Conservation (phyloP, 2,113 vertebrate genomes). For the Oncorhynchus tshawytscha region DNA sequence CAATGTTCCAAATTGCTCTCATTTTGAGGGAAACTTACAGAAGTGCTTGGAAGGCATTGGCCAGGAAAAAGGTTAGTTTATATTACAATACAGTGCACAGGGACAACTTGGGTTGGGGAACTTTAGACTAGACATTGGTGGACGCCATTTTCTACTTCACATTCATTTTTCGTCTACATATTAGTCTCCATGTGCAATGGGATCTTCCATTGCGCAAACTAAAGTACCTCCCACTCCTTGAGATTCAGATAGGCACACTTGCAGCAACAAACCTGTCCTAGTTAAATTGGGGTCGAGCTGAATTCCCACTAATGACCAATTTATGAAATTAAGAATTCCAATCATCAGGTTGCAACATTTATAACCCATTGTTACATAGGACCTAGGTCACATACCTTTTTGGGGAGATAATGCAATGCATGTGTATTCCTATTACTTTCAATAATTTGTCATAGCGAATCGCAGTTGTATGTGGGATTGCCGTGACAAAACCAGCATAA, state of each 20-base stretch:
- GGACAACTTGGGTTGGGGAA: slow-evolving; percentile 28
- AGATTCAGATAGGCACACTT: slow-evolving; percentile 30
- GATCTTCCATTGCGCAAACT: slow-evolving; percentile 20
- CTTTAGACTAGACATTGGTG: neutral
- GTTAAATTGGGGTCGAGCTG: neutral
- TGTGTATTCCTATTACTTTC: too few relatives aligned
- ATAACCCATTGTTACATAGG: too few relatives aligned
- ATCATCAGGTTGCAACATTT: too few relatives aligned
- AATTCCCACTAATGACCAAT: too few relatives aligned
- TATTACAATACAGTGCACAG: slow-evolving; percentile 52
- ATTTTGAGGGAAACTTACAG: slow-evolving; percentile 41
- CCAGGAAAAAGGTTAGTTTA: slow-evolving; percentile 46
- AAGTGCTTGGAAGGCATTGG: slow-evolving; percentile 23
- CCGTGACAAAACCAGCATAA: too few relatives aligned
- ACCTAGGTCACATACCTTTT: too few relatives aligned
- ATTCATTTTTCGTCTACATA: neutral
- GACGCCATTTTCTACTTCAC: slow-evolving; percentile 15
- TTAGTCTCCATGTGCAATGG: neutral
- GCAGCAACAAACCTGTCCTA: neutral
- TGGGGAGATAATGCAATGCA: too few relatives aligned
- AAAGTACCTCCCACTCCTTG: slow-evolving; percentile 55
- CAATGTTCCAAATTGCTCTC: slow-evolving; percentile 48
- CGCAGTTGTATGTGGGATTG: too few relatives aligned
- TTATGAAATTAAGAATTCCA: too few relatives aligned
- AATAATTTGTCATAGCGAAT: too few relatives aligned